Evolutionary conservation across 2,888 invertebrate genomes (phyloP), one percentile per base, ranked within the genome.

Genomic region (Melanophora roralis): DNA sequence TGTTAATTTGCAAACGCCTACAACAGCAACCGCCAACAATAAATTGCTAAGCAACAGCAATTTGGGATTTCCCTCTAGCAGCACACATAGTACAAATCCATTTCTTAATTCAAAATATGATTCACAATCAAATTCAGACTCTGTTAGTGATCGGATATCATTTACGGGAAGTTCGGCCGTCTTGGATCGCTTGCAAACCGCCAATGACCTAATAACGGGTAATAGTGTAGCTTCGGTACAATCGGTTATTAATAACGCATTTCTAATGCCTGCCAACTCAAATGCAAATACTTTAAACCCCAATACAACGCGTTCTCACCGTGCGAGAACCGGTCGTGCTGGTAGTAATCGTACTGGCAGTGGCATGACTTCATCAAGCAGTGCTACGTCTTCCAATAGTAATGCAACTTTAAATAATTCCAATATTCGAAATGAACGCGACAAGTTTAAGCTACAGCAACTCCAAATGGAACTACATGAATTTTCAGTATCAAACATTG

Each of bases 331-430:
- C 53, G 84, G 91, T 67, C 89, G 85, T 49, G 83, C 82, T 1
- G 21, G 67, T 21, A 59, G 85, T 45, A 87, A 84, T 69, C 89
- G 91, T 7, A 84, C 89, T 27, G 27, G 3, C 65, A 90, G 91
- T 75, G 92, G 92, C 47, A 92, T 92, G 91, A 92, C 92, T 51
- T 92, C 92, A 71, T 92, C 92, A 64, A 92, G 92, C 85, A 92
- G 92, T 85, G 89, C 89, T 11, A 77, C 82, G 34, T 85, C 71
- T 83, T 86, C 82, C 84, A 85, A 82, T 82, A 86, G 84, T 81
- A 86, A 67, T 83, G 65, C 73, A 76, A 73, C 83, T 9, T 40
- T 81, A 3, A 81, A 81, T 14, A 75, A 77, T 43, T 49, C 83
- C 4, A 72, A 76, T 38, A 71, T 79, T 83, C 86, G 87, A 23